A percentile compares a stretch with the other conserved stretches of the same genome.
phyloP scores from a whole-genome alignment of 2,888 invertebrate species.

The Cheilosia vernalis region DNA sequence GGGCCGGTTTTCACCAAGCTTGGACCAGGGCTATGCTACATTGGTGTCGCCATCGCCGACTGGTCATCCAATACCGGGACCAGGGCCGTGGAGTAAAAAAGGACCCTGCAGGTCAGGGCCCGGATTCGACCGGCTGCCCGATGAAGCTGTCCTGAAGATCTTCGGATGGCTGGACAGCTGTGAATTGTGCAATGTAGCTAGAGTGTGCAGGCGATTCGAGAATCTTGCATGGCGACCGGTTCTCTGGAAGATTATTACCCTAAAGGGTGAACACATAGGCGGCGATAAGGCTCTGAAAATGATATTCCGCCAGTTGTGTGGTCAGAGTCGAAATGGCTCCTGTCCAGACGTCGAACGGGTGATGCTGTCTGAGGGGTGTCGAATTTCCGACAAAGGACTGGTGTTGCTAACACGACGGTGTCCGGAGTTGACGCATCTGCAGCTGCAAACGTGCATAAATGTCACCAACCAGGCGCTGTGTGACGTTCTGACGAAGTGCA shows the following conservation, averaged over 20 bases:
- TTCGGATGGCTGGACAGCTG: slow-evolving; percentile 89
- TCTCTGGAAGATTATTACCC: slow-evolving; percentile 88
- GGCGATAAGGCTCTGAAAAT: slow-evolving; percentile 88
- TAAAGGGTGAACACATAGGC: slow-evolving; percentile 85
- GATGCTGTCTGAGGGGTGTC: slow-evolving; percentile 87
- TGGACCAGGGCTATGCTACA: slow-evolving; percentile 93
- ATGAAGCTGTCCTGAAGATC: slow-evolving; percentile 88
- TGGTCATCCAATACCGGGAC: slow-evolving; percentile 78
- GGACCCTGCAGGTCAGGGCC: slow-evolving; percentile 83
- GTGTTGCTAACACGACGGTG: slow-evolving; percentile 90
- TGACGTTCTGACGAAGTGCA: slow-evolving; percentile 91
- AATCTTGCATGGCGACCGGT: slow-evolving; percentile 90
- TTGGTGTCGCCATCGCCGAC: slow-evolving; percentile 86
- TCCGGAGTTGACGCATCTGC: slow-evolving; percentile 91
- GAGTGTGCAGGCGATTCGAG: slow-evolving; percentile 91
- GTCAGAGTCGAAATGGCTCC: slow-evolving; percentile 87
- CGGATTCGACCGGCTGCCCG: slow-evolving; percentile 86
- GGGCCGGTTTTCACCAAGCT: slow-evolving; percentile 86
- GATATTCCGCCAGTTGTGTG: slow-evolving; percentile 87
- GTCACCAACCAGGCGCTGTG: slow-evolving; percentile 91
- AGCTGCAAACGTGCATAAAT: slow-evolving; percentile 89
- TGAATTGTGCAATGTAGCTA: slow-evolving; percentile 89
- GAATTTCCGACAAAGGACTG: slow-evolving; percentile 91
- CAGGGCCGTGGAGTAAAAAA: slow-evolving; percentile 83
- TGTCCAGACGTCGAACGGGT: slow-evolving; percentile 88